Evolutionary conservation across 35 echinoderm and acorn worm species (phyloP), one percentile per base, ranked within the genome.

Genomic region (Heliocidaris erythrogramma): DNA sequence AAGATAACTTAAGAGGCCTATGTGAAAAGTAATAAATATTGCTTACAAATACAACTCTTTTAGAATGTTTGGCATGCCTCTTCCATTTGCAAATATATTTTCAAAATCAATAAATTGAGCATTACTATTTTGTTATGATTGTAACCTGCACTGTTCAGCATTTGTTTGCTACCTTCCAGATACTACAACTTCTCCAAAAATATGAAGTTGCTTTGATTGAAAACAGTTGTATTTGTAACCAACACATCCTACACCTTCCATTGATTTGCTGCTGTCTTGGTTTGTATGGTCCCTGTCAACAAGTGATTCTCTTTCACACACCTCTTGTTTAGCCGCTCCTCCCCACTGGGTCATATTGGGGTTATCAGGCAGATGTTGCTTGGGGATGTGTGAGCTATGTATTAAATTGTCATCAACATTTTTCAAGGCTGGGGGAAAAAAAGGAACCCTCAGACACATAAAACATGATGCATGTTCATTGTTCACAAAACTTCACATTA

Each of bases 371-470:
- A 78, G 65, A 78, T 69, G 61, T 69, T 13, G 61, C 17, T 69
- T 16, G 18, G 61, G 61, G 61, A 24, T 78, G 65, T 17, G 65
- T 78, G 65, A 78, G 65, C 65, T 78, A n/a, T 78, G 65, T 78
- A 78, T 78, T 78, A 78, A 78, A 78, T 78, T 78, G 65, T 78
- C 65, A 78, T 78, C 65, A 78, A 78, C 65, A 78, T 78, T 78
- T 78, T 78, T 78, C 65, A 78, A 78, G 65, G 65, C 65, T 78
- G 65, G 8, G 65, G 27, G 27, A 2, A 78, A 71, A 71, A 17
- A 27, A 7, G 21, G 65, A 27, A 78, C 8, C 5, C 17, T n/a
- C 52, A 21, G 65, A 78, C 65, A 27, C 65, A 69, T 69, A 21
- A 69, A 69, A 69, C 24, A n/a, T 78, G 21, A 78, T 78, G 27